phyloP scores from a whole-genome alignment of 2,113 vertebrate genomes.

The Phylloscopus trochiloides region DNA sequence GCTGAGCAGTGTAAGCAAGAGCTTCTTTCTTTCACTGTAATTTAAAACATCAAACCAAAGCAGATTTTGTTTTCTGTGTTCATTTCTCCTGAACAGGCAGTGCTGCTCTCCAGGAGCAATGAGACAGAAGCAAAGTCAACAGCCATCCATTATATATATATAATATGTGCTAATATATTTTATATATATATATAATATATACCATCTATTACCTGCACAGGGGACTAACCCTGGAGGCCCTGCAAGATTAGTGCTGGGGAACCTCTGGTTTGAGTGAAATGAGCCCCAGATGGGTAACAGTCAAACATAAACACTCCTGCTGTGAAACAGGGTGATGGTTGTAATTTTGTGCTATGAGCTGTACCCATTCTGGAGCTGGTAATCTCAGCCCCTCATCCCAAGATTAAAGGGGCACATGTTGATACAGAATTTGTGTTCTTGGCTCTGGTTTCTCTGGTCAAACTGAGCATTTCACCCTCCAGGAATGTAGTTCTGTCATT shows the following conservation, averaged over 20 bases:
- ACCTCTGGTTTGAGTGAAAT: not conserved
- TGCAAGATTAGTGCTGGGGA: not conserved
- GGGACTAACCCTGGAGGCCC: not conserved
- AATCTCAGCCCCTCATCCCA: not conserved
- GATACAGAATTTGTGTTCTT: not conserved
- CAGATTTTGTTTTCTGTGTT: not conserved
- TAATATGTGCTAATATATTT: no score
- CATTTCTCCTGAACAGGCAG: not conserved
- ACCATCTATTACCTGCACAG: not conserved
- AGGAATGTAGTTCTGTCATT: not conserved
- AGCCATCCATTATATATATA: not conserved
- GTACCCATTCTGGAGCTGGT: rapidly evolving
- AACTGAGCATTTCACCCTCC: not conserved
- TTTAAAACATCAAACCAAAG: not conserved
- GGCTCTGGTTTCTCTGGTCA: not conserved
- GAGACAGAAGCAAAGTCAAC: not conserved
- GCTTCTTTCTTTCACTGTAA: not conserved
- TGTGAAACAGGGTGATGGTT: not conserved
- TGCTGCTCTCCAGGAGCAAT: not conserved
- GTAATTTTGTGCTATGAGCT: not conserved
- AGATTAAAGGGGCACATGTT: rapidly evolving
- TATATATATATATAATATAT: not conserved
- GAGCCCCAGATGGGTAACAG: not conserved
- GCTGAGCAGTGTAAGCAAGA: not conserved
- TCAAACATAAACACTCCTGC: not conserved